These are phyloP conservation scores for Morelia viridis DNA, from an alignment of 2,797 vertebrate species.

Conservation along the genomic window DNA sequence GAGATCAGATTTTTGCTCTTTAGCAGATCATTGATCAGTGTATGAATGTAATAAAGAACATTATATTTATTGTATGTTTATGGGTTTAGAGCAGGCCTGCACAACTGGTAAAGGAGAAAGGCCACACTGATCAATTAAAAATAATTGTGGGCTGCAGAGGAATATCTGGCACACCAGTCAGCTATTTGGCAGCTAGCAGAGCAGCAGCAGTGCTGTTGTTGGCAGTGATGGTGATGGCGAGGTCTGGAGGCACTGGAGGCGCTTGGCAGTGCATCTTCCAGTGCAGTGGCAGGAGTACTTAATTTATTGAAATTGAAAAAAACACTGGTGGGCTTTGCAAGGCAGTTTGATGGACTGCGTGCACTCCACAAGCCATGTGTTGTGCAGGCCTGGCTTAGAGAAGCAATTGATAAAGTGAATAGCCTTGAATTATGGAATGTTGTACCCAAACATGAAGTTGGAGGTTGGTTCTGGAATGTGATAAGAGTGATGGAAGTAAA, in stretches of 20 bases:
- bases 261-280: not conserved
- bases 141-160: not conserved
- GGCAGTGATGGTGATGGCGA: not conserved
- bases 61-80: too few relatives aligned
- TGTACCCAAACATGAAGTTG: not conserved
- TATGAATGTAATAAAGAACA: too few relatives aligned
- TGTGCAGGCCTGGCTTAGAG: not conserved
- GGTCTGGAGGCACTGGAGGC: not conserved
- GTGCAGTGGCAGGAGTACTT: not conserved
- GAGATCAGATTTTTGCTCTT: too few relatives aligned
- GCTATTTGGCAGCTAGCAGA: not conserved
- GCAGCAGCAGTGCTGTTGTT: not conserved
- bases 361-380: not conserved
- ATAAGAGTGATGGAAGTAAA: not conserved
- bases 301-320: not conserved
- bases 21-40: too few relatives aligned
- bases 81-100: too few relatives aligned
- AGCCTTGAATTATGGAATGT: not conserved
- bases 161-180: not conserved
- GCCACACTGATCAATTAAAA: too few relatives aligned
- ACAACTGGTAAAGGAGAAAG: too few relatives aligned
- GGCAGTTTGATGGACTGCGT: not conserved
- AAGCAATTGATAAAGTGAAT: not conserved
- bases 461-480: not conserved
- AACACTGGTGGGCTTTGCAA: not conserved